phyloP scores from a whole-genome alignment of 2,797 vertebrate species.

The Nannoperca australis region DNA sequence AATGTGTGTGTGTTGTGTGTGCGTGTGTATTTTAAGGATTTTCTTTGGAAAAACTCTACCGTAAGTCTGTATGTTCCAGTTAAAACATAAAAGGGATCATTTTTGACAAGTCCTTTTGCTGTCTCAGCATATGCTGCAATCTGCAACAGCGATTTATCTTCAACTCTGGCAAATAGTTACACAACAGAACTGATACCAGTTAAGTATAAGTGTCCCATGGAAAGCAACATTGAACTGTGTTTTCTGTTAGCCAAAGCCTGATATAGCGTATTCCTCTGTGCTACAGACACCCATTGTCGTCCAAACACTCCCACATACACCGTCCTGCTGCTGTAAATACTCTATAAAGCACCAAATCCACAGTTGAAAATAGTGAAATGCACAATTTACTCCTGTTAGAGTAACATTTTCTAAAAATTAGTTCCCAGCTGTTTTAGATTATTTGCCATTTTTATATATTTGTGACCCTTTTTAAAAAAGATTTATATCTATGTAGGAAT shows the following conservation, averaged over 20 bases:
- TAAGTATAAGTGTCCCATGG: background rate
- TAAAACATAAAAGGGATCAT: conserved; percentile 7
- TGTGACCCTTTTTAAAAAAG: background rate
- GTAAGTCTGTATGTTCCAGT: conserved; percentile 22
- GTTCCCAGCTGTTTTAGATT: too few species aligned
- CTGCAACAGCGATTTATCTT: background rate
- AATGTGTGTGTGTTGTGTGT: conserved; percentile 5
- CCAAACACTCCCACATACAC: background rate
- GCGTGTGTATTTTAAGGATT: background rate
- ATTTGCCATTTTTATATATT: too few species aligned
- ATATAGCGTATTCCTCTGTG: background rate
- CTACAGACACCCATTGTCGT: background rate
- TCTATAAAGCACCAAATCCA: too few species aligned
- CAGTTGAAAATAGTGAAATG: too few species aligned
- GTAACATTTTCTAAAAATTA: too few species aligned
- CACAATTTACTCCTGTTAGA: too few species aligned
- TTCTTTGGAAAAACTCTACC: conserved; percentile 23
- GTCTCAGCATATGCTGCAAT: background rate
- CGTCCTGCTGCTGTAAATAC: conserved; percentile 10
- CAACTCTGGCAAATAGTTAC: conserved; percentile 1
- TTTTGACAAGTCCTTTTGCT: background rate
- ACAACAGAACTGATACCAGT: background rate
- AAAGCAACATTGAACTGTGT: background rate
- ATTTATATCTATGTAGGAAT: background rate
- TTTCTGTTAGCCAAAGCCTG: background rate